Percentiles rank a stretch among this genome's conserved stretches.
Evolutionary conservation across 2,113 vertebrate genomes (phyloP).

Genomic region (Pterocles orientalis): DNA sequence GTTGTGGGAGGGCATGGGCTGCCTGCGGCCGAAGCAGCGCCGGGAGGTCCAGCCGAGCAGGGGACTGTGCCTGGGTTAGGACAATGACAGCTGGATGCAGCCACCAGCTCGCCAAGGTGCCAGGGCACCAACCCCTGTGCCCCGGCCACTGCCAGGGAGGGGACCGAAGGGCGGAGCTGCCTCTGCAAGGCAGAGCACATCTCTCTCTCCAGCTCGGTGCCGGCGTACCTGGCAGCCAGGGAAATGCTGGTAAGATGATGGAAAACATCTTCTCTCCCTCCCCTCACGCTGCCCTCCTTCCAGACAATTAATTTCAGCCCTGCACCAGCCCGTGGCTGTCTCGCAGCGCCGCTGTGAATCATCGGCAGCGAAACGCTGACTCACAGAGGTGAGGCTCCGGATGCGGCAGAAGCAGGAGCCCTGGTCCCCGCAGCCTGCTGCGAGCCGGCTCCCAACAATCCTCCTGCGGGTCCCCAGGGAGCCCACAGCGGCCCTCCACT

Average conservation of each 20-base stretch:
- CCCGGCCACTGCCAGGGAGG: not conserved
- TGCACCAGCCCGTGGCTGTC: not conserved
- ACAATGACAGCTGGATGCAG: too few relatives aligned
- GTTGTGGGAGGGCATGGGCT: not conserved
- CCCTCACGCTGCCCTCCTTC: not conserved
- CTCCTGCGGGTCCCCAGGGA: not conserved
- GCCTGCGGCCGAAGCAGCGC: accelerated
- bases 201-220: not conserved
- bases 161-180: not conserved
- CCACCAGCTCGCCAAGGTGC: not conserved
- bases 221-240: not conserved
- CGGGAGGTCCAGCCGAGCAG: not conserved
- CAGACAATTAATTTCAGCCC: not conserved
- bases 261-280: not conserved
- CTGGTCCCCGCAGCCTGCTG: not conserved
- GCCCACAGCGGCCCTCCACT: not conserved
- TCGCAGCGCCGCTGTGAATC: not conserved
- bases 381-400: constrained; percentile 11
- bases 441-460: accelerated
- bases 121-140: not conserved
- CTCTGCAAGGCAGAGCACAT: not conserved
- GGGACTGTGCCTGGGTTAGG: not conserved
- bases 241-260: not conserved
- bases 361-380: not conserved
- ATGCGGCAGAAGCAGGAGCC: not conserved